Evolutionary conservation across 2,888 invertebrate species (phyloP).

Genomic region (Scaptomyza caliginosa): DNA sequence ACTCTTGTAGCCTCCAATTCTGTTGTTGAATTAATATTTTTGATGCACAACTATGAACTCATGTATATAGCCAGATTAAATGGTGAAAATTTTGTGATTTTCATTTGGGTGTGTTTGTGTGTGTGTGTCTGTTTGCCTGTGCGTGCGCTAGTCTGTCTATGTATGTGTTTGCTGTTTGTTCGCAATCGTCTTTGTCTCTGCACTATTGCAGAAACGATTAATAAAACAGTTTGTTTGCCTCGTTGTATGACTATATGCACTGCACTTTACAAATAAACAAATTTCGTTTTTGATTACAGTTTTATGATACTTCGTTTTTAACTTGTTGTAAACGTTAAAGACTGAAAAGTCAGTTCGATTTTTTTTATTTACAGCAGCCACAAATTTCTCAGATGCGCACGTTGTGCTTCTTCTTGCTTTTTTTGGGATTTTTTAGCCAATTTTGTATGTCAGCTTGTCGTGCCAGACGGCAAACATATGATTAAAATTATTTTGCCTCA

Average conservation of each 20-base stretch:
- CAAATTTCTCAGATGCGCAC: constrained; percentile 61
- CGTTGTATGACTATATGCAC: constrained; percentile 7
- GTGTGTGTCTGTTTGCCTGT: constrained; percentile 12
- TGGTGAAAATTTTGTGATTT: constrained; percentile 66
- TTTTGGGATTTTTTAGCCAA: constrained; percentile 53
- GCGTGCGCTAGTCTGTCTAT: constrained; percentile 11
- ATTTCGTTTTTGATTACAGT: not conserved
- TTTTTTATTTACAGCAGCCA: constrained; percentile 54
- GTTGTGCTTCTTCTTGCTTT: constrained; percentile 53
- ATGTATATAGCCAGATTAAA: constrained; percentile 35
- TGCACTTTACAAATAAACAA: constrained; percentile 1
- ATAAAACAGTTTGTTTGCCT: constrained; percentile 11
- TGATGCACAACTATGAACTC: constrained; percentile 19
- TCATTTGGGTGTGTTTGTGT: constrained; percentile 51
- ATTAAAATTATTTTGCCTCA: constrained; percentile 16
- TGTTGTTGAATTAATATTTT: constrained; percentile 6
- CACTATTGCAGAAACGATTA: constrained; percentile 41
- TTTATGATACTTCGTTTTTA: constrained; percentile 8
- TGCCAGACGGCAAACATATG: constrained; percentile 48
- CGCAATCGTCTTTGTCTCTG: constrained; percentile 31
- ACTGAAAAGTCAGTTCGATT: constrained; percentile 49
- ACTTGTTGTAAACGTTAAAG: constrained; percentile 26
- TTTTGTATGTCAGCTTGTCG: constrained; percentile 42
- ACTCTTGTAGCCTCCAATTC: constrained; percentile 9
- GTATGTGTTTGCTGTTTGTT: constrained; percentile 39